phyloP scores from a whole-genome alignment of 2,113 vertebrate species.

The Antennarius striatus region DNA sequence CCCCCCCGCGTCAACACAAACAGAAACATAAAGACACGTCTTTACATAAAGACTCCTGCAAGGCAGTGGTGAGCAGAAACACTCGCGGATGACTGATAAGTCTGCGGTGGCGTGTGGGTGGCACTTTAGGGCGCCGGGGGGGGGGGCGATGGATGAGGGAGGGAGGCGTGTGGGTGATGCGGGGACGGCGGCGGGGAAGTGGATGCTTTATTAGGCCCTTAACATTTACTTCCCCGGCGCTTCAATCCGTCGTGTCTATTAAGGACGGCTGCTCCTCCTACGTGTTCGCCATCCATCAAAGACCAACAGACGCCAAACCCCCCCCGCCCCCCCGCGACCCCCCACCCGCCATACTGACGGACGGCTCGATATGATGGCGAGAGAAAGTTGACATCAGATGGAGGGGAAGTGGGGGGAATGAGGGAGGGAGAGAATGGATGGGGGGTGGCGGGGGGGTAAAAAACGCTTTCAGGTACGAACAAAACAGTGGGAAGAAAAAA shows the following conservation, averaged over 20 bases:
- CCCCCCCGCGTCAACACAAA: too few relatives aligned
- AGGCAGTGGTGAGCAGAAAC: neutral
- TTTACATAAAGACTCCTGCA: neutral
- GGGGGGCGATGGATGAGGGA: slow-evolving; percentile 36
- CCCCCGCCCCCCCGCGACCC: neutral
- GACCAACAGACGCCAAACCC: slow-evolving; percentile 50
- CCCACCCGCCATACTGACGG: slow-evolving; percentile 40
- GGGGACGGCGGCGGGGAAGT: slow-evolving; percentile 63
- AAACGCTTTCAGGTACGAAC: slow-evolving; percentile 38
- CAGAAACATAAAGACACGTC: neutral
- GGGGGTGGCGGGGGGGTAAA: neutral
- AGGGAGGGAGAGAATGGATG: slow-evolving; percentile 23
- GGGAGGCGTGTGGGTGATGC: slow-evolving; percentile 45
- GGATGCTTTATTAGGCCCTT: slow-evolving; percentile 84
- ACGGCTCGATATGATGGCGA: slow-evolving; percentile 69
- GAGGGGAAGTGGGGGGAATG: slow-evolving; percentile 37
- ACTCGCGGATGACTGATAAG: slow-evolving; percentile 40
- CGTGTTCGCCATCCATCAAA: slow-evolving; percentile 81
- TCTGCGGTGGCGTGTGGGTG: slow-evolving; percentile 36
- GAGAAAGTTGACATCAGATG: slow-evolving; percentile 42
- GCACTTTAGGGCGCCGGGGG: slow-evolving; percentile 37
- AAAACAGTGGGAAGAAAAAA: slow-evolving; percentile 29
- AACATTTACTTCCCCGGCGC: slow-evolving; percentile 82
- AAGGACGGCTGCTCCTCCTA: slow-evolving; percentile 78
- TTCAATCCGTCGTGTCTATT: slow-evolving; percentile 83